Conservation (phyloP, 2,113 vertebrate genomes). For the Psittacus erithacus region DNA sequence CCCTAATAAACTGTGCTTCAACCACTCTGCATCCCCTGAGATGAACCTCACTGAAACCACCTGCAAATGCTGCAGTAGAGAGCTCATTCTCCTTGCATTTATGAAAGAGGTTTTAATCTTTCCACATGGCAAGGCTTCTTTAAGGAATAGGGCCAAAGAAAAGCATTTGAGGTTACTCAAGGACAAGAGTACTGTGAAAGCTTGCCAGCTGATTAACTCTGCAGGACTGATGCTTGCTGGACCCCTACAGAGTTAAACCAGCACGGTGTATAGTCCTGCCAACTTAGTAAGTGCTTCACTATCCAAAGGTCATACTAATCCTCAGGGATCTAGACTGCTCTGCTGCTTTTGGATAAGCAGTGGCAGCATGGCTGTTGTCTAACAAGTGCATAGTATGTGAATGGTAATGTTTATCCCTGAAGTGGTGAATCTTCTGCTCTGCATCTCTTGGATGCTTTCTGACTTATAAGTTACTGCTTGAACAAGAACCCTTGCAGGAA, state of each 20-base stretch:
- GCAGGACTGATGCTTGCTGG: neutral
- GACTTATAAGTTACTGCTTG: neutral
- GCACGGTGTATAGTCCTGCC: neutral
- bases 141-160: neutral
- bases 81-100: neutral
- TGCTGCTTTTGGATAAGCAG: neutral
- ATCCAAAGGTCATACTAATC: neutral
- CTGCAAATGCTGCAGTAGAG: neutral
- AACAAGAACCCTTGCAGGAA: neutral
- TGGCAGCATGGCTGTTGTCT: neutral
- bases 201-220: neutral
- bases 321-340: neutral
- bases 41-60: neutral
- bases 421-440: neutral
- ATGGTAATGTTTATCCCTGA: neutral
- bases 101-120: neutral
- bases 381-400: neutral
- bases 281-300: neutral
- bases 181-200: neutral
- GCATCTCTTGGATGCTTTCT: neutral
- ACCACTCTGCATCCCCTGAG: neutral
- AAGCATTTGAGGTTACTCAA: neutral
- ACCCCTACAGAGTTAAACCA: neutral
- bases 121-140: neutral
- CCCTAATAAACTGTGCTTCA: neutral